phyloP scores from a whole-genome alignment of 1,140 invertebrate species.

The Diabrotica virgifera region DNA sequence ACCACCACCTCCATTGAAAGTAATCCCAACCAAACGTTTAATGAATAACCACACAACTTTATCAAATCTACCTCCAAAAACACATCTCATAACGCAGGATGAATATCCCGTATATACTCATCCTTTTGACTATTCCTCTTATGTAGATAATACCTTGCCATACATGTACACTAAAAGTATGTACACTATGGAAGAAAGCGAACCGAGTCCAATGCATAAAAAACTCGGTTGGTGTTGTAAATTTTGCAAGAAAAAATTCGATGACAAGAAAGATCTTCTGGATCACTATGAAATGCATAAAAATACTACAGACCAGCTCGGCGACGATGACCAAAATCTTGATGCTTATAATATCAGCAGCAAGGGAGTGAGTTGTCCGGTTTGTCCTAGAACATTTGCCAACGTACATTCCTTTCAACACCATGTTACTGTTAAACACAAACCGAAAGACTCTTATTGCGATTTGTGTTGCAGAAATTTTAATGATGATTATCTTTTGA shows the following conservation, averaged over 20 bases:
- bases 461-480: not conserved
- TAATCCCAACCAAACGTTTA: no score
- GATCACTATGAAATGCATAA: not conserved
- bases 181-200: no score
- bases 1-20: no score
- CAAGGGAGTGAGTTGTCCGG: no score
- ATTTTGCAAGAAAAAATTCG: not conserved
- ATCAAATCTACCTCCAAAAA: no score
- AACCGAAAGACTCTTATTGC: not conserved
- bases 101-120: no score
- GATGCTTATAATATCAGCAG: conserved; percentile 21
- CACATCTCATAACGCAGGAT: no score
- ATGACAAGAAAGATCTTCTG: not conserved
- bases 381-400: no score
- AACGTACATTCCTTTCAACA: not conserved
- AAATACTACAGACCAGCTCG: not conserved
- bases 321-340: conserved; percentile 36
- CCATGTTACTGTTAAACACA: conserved; percentile 28
- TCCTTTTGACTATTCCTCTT: not conserved
- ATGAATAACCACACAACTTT: no score
- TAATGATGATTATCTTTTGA: not conserved
- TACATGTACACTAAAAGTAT: no score
- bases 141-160: no score
- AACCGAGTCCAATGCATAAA: conserved; percentile 22
- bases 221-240: not conserved